Evolutionary conservation across 92 coral and sea anemone species (phyloP).

Genomic region (Umimayanthus chanpuru): DNA sequence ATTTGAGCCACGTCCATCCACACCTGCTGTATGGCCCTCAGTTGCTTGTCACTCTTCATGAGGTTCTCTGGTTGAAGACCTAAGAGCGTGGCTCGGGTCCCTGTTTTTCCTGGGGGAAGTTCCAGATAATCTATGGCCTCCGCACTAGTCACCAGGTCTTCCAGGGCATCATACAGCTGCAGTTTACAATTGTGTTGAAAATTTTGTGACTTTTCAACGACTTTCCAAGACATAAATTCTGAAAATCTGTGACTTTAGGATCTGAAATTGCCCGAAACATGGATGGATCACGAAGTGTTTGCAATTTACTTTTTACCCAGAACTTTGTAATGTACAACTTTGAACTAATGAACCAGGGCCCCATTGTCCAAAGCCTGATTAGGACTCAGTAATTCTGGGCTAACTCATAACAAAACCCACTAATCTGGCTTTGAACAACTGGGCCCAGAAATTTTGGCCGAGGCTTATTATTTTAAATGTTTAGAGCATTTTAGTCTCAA

Average conservation of each 20-base stretch:
- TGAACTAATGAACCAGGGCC: too few species aligned
- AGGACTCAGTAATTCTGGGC: too few species aligned
- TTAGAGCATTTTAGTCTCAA: too few species aligned
- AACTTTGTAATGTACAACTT: neutral
- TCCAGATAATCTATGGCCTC: conserved; percentile 3
- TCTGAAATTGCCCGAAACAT: neutral
- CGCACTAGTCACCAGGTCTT: neutral
- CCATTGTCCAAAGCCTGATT: too few species aligned
- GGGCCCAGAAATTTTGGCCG: neutral
- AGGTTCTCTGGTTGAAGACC: conserved; percentile 80
- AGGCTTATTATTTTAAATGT: too few species aligned
- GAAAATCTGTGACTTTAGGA: neutral
- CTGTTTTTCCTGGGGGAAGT: neutral
- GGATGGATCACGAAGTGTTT: neutral
- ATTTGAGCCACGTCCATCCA: neutral
- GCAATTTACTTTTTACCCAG: neutral
- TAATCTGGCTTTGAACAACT: neutral
- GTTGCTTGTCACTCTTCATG: conserved; percentile 57
- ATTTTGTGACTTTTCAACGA: neutral
- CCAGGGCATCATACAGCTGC: conserved; percentile 13
- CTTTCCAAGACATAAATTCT: neutral
- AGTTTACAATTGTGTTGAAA: neutral
- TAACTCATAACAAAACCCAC: too few species aligned
- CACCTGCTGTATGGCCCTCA: conserved; percentile 78
- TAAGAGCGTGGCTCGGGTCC: conserved; percentile 22